Evolutionary conservation across 2,888 invertebrate species (phyloP).

Genomic region (Sinodicranocentrus sp.): DNA sequence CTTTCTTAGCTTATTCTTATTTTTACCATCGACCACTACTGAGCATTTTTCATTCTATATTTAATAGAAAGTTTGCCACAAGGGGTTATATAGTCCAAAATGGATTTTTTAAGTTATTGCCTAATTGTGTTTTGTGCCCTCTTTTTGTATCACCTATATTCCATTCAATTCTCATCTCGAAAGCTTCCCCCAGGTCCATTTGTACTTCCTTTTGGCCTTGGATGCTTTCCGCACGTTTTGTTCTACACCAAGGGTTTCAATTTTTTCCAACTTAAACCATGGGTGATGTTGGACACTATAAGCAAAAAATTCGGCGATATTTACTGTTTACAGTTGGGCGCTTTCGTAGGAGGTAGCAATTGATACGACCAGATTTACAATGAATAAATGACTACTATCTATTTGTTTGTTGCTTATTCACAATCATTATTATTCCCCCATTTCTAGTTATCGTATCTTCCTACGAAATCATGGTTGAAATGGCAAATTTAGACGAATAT

Average conservation of each 20-base stretch:
- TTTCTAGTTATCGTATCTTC: slow-evolving; percentile 52
- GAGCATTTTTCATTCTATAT: no score
- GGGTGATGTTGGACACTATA: slow-evolving; percentile 31
- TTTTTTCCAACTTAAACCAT: slow-evolving; percentile 7
- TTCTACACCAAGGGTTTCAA: background rate
- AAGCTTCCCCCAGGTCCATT: slow-evolving; percentile 53
- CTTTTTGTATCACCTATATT: slow-evolving; percentile 26
- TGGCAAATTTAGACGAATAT: slow-evolving; percentile 64
- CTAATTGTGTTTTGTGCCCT: background rate
- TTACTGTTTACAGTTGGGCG: slow-evolving; percentile 6
- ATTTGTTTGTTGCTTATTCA: background rate
- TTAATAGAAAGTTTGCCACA: no score
- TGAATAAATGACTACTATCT: background rate
- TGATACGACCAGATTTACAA: no score
- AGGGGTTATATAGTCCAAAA: no score
- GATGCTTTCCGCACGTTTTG: slow-evolving; percentile 19
- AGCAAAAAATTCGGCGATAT: slow-evolving; percentile 39
- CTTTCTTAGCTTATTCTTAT: no score
- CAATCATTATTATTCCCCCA: background rate
- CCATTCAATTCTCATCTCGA: slow-evolving; percentile 33
- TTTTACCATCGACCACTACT: no score
- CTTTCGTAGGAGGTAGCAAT: slow-evolving; percentile 25
- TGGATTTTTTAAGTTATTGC: no score
- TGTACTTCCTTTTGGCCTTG: slow-evolving; percentile 43
- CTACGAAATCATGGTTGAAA: slow-evolving; percentile 46